Evolutionary conservation across 1,140 invertebrate genomes (phyloP).

Genomic region (Hermatobates lingyangjiaoensis): DNA sequence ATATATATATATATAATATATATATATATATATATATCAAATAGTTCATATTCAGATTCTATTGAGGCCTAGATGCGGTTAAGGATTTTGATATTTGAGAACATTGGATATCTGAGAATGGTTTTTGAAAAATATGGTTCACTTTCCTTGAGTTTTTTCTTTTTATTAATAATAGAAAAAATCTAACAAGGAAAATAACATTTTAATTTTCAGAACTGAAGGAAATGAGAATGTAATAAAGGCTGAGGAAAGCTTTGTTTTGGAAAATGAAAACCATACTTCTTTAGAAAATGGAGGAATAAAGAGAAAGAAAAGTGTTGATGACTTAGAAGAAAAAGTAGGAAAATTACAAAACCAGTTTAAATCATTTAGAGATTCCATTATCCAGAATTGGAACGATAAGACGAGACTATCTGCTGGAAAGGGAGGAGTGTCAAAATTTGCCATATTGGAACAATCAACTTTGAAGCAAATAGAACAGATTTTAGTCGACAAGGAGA

Average conservation of each 20-base stretch:
- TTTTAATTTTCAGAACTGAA: conserved; percentile 29
- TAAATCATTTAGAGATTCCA: conserved; percentile 47
- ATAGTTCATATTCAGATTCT: too few relatives aligned
- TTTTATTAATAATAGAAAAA: conserved; percentile 16
- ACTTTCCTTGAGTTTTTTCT: conserved; percentile 12
- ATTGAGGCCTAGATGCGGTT: too few relatives aligned
- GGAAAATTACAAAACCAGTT: conserved; percentile 41
- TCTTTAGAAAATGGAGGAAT: conserved; percentile 29
- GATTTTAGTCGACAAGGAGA: conserved; percentile 53
- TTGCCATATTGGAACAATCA: conserved; percentile 46
- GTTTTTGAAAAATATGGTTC: conserved; percentile 13
- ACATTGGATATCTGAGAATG: background rate
- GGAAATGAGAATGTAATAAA: conserved; percentile 23
- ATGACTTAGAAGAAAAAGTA: conserved; percentile 41
- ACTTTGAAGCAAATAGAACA: conserved; percentile 74
- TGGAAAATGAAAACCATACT: conserved; percentile 17
- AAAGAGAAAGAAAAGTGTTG: conserved; percentile 28
- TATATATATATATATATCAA: too few relatives aligned
- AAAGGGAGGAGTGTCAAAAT: conserved; percentile 35
- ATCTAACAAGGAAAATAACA: conserved; percentile 29
- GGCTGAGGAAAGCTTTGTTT: conserved; percentile 26
- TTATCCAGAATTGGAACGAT: conserved; percentile 83
- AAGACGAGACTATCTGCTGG: conserved; percentile 54
- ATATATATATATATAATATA: too few relatives aligned
- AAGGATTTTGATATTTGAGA: conserved; percentile 2